A percentile compares a stretch with the other conserved stretches of the same genome.
phyloP scores from a whole-genome alignment of 2,113 vertebrate genomes.

The Pachypanchax playfairii region DNA sequence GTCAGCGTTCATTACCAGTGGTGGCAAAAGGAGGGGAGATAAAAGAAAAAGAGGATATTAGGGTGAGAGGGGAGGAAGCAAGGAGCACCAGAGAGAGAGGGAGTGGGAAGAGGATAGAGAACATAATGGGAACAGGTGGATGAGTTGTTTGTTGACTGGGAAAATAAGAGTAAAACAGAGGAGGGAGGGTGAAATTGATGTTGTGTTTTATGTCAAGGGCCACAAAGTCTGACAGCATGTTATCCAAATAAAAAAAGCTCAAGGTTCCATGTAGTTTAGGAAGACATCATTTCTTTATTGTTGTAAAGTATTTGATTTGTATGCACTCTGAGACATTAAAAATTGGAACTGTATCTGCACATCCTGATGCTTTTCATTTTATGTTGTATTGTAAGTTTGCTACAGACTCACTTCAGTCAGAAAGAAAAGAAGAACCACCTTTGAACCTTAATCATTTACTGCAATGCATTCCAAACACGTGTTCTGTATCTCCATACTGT shows the following conservation, averaged over 20 bases:
- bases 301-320: not conserved
- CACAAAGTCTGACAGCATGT: slow-evolving; percentile 19
- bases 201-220: slow-evolving; percentile 27
- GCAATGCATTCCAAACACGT: slow-evolving; percentile 73
- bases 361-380: not conserved
- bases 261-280: not conserved
- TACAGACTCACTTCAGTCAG: slow-evolving; percentile 18
- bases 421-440: slow-evolving; percentile 24
- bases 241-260: not conserved
- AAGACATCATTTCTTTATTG: slow-evolving; percentile 3
- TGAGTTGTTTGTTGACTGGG: slow-evolving; percentile 62
- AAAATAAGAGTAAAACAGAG: slow-evolving; percentile 28
- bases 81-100: slow-evolving; percentile 32
- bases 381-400: slow-evolving; percentile 11
- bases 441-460: slow-evolving; percentile 56
- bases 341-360: not conserved
- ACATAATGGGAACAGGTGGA: slow-evolving; percentile 69
- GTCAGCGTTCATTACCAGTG: slow-evolving; percentile 57
- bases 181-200: not conserved
- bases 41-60: slow-evolving; percentile 67
- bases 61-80: slow-evolving; percentile 75
- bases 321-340: not conserved
- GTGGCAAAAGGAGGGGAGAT: slow-evolving; percentile 62
- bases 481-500: slow-evolving; percentile 67
- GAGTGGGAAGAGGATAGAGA: slow-evolving; percentile 47